Evolutionary conservation across 2,113 vertebrate species (phyloP), one percentile per base, ranked within the genome.

Genomic region (Calypte anna): DNA sequence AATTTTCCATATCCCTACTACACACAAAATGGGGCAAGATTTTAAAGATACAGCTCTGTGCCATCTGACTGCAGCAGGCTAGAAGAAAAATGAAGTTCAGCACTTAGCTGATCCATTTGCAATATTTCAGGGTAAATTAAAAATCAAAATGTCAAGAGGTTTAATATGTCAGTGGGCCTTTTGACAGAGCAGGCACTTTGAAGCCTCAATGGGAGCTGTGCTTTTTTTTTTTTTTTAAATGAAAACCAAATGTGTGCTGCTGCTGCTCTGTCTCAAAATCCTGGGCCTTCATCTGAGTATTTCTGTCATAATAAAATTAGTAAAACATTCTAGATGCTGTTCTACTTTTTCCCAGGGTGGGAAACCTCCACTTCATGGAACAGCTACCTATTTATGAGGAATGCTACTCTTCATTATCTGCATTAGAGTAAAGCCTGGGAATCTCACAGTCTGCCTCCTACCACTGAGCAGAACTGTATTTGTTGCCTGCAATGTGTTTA

Each of bases 141-240:
- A 96, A 96, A 94, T 94, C 91, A 91, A 94, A 92, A 96, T 95
- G 96, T 96, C 95, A 96, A 93, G 94, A 90, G 93, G 87, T 95
- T 95, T 93, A 96, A 88, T 90, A 90, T 88, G 91, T 95, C 96
- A 95, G 87, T 51, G 63, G 85, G 87, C 82, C 88, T 93, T 96
- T 90, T 93, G 94, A 91, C 94, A 94, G 85, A 82, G 67, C 79
- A 82, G 85, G 53, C 57, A 89, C 94, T 95, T 96, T 94, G 94
- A 94, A 94, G 82, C 85, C 72, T 95, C 86, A 94, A 95, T 83
- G 94, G 80, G 79, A 93, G 63, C 79, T 74, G 36, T 22, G 64
- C 46, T 90, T 66, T 91, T 90, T 77, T 80, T 54, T 40, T 38
- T 38, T 38, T 38, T 38, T 38, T 38, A 95, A 94, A 85, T 46